Conservation (phyloP, 1,140 invertebrate species). For the Globodera rostochiensis region DNA sequence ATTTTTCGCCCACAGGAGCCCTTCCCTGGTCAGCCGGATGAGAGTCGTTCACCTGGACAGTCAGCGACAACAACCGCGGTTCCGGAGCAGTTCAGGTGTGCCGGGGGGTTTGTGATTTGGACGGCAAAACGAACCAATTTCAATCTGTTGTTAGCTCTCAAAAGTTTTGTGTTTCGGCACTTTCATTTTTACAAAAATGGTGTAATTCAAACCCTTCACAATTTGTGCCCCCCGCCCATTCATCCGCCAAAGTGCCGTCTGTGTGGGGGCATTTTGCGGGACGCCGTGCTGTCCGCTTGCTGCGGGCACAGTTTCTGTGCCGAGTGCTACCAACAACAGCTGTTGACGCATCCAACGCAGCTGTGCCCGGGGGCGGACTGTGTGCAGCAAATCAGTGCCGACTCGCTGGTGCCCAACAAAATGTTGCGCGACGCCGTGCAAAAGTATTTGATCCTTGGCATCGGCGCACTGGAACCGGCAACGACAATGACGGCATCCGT, state of each 20-base stretch:
- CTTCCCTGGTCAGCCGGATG: slow-evolving; percentile 20
- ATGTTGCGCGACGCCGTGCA: slow-evolving; percentile 51
- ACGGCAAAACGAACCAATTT: too few species aligned
- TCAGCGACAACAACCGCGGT: slow-evolving; percentile 7
- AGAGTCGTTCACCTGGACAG: slow-evolving; percentile 3
- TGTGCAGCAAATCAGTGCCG: slow-evolving; percentile 85
- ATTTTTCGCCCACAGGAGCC: slow-evolving; percentile 8
- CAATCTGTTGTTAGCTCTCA: too few species aligned
- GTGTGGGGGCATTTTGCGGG: slow-evolving; percentile 87
- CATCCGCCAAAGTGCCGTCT: slow-evolving; percentile 76
- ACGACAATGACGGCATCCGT: not conserved
- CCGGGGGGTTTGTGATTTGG: too few species aligned
- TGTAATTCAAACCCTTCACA: too few species aligned
- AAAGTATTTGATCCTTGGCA: slow-evolving; percentile 36
- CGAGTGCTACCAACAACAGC: slow-evolving; percentile 76
- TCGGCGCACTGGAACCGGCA: not conserved
- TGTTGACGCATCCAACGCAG: slow-evolving; percentile 83
- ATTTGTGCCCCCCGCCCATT: not conserved
- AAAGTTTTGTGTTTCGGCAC: too few species aligned
- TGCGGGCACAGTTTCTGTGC: slow-evolving; percentile 97
- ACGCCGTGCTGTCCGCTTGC: slow-evolving; percentile 94
- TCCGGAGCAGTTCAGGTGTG: slow-evolving; percentile 86
- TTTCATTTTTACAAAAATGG: too few species aligned
- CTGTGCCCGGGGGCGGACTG: slow-evolving; percentile 83
- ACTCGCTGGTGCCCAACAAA: slow-evolving; percentile 84